A percentile compares a stretch with the other conserved stretches of the same genome.
Evolutionary conservation across 2,888 invertebrate species (phyloP).

Genomic region (Cyaniris semiargus): DNA sequence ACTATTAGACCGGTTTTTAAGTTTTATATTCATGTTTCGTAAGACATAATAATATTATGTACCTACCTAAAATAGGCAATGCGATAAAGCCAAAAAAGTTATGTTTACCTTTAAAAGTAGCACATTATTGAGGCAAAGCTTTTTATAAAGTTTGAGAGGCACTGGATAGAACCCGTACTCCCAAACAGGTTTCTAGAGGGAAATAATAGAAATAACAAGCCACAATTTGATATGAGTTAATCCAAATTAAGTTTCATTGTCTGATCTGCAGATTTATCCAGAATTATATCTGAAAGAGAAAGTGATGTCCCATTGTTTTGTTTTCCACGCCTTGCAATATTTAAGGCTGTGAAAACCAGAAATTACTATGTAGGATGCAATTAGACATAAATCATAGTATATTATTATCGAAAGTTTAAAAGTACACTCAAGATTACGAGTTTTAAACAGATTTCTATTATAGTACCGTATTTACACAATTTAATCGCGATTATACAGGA

Average conservation of each 20-base stretch:
- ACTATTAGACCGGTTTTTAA: not conserved
- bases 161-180: constrained; percentile 56
- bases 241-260: constrained; percentile 50
- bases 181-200: constrained; percentile 65
- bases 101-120: too few species aligned
- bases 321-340: not conserved
- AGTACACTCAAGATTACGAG: not conserved
- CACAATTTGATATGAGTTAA: constrained; percentile 62
- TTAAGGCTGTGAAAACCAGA: not conserved
- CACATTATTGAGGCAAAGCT: not conserved
- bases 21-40: not conserved
- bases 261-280: not conserved
- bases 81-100: not conserved
- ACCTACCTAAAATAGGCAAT: not conserved
- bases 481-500: too few species aligned
- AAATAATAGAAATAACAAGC: constrained; percentile 59
- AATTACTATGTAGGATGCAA: not conserved
- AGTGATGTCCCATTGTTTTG: not conserved
- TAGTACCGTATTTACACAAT: too few species aligned
- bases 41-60: not conserved
- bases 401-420: not conserved
- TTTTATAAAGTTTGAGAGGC: constrained; percentile 55
- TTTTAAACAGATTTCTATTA: too few species aligned
- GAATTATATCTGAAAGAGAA: not conserved
- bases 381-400: not conserved